A percentile compares a stretch with the other conserved stretches of the same genome.
Conservation (phyloP, 35 echinoderm and acorn worm genomes). For the Stichopus chloronotus region DNA sequence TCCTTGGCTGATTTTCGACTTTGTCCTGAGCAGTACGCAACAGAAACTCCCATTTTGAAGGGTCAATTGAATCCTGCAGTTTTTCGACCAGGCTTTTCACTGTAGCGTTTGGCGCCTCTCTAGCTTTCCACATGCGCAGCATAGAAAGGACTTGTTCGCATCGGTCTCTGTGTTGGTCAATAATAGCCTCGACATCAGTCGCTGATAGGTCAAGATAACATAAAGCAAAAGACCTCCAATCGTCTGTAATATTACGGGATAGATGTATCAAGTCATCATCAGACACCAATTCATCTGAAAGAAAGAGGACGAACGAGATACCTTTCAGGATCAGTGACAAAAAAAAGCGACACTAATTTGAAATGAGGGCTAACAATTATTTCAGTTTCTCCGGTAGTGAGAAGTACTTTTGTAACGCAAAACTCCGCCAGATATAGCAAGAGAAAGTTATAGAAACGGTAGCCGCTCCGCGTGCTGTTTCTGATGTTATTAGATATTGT, state of each 20-base stretch:
- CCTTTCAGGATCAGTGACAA: too few species aligned
- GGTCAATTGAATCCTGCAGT: background rate
- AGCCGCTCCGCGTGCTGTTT: too few species aligned
- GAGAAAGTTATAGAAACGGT: too few species aligned
- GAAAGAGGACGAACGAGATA: background rate
- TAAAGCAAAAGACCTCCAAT: background rate
- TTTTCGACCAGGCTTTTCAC: background rate
- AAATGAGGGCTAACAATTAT: too few species aligned
- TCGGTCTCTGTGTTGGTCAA: background rate
- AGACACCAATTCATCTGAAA: background rate
- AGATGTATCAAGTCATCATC: background rate
- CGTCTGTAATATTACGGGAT: background rate
- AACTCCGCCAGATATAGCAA: too few species aligned
- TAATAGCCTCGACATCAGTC: constrained; percentile 1
- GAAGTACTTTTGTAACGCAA: too few species aligned
- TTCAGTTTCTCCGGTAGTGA: too few species aligned
- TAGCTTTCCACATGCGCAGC: background rate
- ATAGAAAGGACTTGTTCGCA: background rate
- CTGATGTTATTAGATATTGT: too few species aligned
- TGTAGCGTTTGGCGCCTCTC: background rate
- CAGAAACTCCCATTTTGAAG: constrained; percentile 22
- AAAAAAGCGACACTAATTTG: too few species aligned
- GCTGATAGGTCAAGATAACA: background rate
- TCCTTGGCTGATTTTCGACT: too few species aligned
- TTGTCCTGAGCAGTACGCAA: too few species aligned